Base-by-base conservation (phyloP, 2,113 vertebrate species). In the Brachypodius melanocephalos region DNA sequence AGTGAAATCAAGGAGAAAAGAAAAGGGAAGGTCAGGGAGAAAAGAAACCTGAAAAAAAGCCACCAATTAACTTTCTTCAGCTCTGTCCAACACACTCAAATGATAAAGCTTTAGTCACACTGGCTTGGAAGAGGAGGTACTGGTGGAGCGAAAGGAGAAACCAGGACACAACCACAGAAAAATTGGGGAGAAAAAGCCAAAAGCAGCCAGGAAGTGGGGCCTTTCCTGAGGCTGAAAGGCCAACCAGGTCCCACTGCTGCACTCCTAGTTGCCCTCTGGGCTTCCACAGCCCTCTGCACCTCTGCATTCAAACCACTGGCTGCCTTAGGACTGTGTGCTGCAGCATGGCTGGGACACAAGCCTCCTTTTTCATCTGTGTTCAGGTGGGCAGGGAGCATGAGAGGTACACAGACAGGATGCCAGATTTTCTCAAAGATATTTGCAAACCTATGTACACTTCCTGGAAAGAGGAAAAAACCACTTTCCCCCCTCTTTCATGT, bases 311-410 rank as follows among this genome's bases (percentile, higher is more conserved):
- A 59, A 21, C 14, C 52, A 8, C 12, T 72, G 46, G 12, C 22
- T 76, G 29, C 29, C 40, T 5, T 5, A 2, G 52, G 38, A 28
- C 54, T 48, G 28, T 1, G 2, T 62, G 38, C 75, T 72, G 61
- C 52, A 71, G 48, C 76, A 20, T 1, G 3, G 43, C 31, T 48
- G 73, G 55, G 32, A 52, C 6, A 6, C 10, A 45, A 31, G 31
- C 24, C 14, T 81, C 18, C 42, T 45, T 51, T 88, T 58, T 22
- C 55, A 12, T 40, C 42, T 31, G 10, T 51, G 3, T 12, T 31
- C 75, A 90, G 62, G 32, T 13, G 28, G 59, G 46, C 5, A 74
- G 65, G 42, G 45, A 67, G 9, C 0, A 0, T 0, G 3, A 45
- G n/a, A 42, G 29, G 14, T 0, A 3, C 2, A 1, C 40, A 45